A percentile compares a stretch with the other conserved stretches of the same genome.
These are phyloP conservation scores for Zophobas morio DNA, from an alignment of 1,140 invertebrate species.

Conservation along the genomic window DNA sequence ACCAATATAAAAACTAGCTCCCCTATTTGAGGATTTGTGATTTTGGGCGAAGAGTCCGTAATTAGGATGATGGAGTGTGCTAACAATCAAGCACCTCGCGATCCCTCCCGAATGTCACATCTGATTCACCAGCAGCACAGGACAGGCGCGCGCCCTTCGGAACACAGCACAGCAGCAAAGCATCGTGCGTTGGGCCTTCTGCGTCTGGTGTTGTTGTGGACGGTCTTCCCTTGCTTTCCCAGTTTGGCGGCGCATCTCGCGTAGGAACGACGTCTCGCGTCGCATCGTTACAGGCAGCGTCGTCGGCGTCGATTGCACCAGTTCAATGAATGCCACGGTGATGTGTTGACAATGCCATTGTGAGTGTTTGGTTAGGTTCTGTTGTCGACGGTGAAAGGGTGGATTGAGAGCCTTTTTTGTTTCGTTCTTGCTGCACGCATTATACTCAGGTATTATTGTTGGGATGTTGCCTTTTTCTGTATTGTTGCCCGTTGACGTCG, in stretches of 20 bases:
- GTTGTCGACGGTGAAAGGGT: slow-evolving; percentile 45
- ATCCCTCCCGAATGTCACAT: slow-evolving; percentile 47
- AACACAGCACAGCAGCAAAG: neutral
- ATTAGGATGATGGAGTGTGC: slow-evolving; percentile 38
- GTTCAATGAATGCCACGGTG: slow-evolving; percentile 46
- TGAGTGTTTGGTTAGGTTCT: slow-evolving; percentile 46
- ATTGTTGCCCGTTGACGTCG: slow-evolving; percentile 42
- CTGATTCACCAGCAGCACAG: slow-evolving; percentile 40
- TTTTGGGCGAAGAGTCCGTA: slow-evolving; percentile 13
- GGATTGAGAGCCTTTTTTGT: slow-evolving; percentile 47
- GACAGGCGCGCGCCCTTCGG: slow-evolving; percentile 42
- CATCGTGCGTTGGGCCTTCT: slow-evolving; percentile 20
- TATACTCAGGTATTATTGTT: slow-evolving; percentile 46
- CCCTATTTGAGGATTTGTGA: neutral
- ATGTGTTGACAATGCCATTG: slow-evolving; percentile 49
- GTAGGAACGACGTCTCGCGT: slow-evolving; percentile 22
- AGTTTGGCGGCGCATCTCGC: slow-evolving; percentile 34
- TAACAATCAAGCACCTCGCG: slow-evolving; percentile 34
- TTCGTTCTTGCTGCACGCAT: slow-evolving; percentile 46
- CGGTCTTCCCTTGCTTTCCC: slow-evolving; percentile 13
- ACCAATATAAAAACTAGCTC: neutral
- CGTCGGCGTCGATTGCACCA: slow-evolving; percentile 43
- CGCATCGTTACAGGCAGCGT: slow-evolving; percentile 19
- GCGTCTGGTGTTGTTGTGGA: slow-evolving; percentile 16
- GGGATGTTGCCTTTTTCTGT: slow-evolving; percentile 24